Conservation (phyloP, 2,797 vertebrate genomes). For the Pseudochirops corinnae region DNA sequence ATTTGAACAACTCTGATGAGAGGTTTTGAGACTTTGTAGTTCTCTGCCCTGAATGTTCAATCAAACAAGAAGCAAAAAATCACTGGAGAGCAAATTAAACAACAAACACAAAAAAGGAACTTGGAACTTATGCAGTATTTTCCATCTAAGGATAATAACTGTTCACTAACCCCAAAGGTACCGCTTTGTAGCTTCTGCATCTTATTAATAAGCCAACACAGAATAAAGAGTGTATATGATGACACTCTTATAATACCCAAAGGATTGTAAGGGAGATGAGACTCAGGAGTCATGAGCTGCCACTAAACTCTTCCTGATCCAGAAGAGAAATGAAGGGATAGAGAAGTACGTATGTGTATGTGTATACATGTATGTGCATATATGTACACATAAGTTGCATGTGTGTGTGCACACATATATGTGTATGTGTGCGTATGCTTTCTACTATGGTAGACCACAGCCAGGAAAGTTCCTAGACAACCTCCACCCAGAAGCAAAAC, state of each 20-base stretch:
- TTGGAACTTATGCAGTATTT: background rate
- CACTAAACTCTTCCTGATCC: background rate
- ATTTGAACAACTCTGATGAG: background rate
- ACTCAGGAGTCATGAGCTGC: background rate
- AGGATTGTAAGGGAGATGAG: background rate
- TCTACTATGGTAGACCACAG: background rate
- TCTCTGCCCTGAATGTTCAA: slow-evolving; percentile 24
- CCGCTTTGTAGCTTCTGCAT: background rate
- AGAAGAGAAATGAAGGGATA: slow-evolving; percentile 8
- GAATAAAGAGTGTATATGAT: background rate
- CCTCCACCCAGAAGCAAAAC: background rate
- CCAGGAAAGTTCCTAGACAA: background rate
- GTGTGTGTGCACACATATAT: background rate
- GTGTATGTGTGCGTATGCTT: background rate
- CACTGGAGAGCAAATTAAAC: background rate
- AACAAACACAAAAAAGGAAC: background rate
- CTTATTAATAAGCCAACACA: background rate
- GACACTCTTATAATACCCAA: slow-evolving; percentile 1
- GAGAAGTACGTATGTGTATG: background rate
- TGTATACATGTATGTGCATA: too few species aligned
- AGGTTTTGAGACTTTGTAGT: slow-evolving; percentile 27
- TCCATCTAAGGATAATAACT: background rate
- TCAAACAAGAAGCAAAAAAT: slow-evolving; percentile 5
- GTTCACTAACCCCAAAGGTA: background rate
- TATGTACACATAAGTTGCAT: fast-evolving